phyloP scores from a whole-genome alignment of 2,797 vertebrate genomes.

The Squalus acanthias region DNA sequence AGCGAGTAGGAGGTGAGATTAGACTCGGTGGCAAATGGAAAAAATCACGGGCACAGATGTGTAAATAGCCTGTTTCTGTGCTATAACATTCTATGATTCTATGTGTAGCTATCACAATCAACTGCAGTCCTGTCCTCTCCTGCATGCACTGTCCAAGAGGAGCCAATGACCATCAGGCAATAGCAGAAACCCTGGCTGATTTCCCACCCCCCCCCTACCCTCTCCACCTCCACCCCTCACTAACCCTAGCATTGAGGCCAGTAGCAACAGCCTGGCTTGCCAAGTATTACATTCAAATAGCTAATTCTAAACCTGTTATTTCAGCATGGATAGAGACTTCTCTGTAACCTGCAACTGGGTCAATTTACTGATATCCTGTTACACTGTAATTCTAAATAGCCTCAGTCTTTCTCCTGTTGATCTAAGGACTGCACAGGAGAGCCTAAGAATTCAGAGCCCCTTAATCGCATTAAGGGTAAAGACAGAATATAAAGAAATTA shows the following conservation, averaged over 20 bases:
- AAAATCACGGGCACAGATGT: neutral
- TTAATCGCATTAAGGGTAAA: neutral
- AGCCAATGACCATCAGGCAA: neutral
- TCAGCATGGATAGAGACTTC: neutral
- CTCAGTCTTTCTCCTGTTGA: neutral
- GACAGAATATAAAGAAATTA: neutral
- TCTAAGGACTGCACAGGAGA: neutral
- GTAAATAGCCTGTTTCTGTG: neutral
- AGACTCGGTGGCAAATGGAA: neutral
- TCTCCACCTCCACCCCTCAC: neutral
- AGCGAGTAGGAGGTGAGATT: neutral
- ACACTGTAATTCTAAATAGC: neutral
- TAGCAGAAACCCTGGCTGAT: neutral
- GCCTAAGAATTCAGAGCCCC: neutral
- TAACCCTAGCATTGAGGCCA: neutral
- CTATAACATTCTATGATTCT: neutral
- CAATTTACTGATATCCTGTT: neutral
- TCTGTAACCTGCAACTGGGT: neutral
- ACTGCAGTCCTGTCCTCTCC: neutral
- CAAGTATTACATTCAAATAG: neutral
- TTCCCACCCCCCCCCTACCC: too few species aligned
- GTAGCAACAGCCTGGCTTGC: neutral
- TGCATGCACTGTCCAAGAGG: neutral
- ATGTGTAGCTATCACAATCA: neutral
- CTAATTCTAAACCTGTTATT: neutral